Evolutionary conservation across 2,797 vertebrate genomes (phyloP).

Genomic region (Phataginus tricuspis): DNA sequence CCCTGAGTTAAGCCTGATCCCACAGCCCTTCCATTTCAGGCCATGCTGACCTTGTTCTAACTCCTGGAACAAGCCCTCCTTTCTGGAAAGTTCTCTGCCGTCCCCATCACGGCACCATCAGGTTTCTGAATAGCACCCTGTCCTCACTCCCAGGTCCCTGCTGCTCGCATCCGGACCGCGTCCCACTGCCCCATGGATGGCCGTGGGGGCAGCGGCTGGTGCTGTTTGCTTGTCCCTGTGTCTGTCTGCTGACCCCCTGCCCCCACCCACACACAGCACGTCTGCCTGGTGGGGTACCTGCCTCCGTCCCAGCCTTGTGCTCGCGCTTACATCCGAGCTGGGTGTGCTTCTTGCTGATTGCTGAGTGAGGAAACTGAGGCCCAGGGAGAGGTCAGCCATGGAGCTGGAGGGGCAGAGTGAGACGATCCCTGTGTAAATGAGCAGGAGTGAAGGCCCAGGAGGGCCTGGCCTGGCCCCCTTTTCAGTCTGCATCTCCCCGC

Average conservation of each 20-base stretch:
- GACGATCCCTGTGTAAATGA: accelerated
- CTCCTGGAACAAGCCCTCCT: background rate
- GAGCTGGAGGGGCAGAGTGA: no score
- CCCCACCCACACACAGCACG: background rate
- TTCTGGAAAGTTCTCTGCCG: background rate
- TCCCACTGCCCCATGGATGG: accelerated
- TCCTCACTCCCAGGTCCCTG: background rate
- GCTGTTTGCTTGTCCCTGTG: background rate
- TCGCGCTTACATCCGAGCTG: background rate
- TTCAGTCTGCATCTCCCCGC: accelerated
- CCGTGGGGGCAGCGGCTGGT: no score
- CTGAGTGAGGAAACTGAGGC: background rate
- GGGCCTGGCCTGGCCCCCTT: background rate
- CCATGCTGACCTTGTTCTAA: background rate
- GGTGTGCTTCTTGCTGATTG: no score
- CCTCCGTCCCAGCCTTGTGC: accelerated
- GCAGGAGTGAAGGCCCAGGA: accelerated
- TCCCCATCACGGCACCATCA: background rate
- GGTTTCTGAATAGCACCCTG: background rate
- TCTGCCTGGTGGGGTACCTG: background rate
- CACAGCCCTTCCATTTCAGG: background rate
- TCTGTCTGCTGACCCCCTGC: no score
- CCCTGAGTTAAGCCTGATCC: background rate
- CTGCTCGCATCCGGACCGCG: accelerated
- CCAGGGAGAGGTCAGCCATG: no score